phyloP scores from a whole-genome alignment of 2,113 vertebrate species.

The Sula dactylatra region DNA sequence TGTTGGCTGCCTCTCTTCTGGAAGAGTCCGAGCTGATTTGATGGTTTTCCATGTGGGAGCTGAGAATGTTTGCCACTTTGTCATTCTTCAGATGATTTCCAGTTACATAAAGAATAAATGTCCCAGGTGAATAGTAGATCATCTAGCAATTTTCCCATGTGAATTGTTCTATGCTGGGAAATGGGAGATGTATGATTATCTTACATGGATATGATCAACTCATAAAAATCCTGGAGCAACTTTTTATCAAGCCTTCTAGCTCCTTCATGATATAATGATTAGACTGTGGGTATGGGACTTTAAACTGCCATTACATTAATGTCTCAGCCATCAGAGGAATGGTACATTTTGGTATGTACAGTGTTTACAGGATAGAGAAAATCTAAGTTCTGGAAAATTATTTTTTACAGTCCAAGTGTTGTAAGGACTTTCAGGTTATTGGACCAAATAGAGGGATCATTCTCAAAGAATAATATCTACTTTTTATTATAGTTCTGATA shows the following conservation, averaged over 20 bases:
- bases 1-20: neutral
- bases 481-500: neutral
- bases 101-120: neutral
- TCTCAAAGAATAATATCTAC: neutral
- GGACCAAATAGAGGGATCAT: neutral
- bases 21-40: neutral
- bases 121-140: neutral
- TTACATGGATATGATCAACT: neutral
- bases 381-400: neutral
- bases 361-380: neutral
- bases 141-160: neutral
- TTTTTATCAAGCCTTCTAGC: neutral
- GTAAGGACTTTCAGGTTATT: neutral
- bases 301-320: neutral
- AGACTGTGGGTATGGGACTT: neutral
- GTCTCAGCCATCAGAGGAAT: neutral
- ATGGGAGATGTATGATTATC: neutral
- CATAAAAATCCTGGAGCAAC: neutral
- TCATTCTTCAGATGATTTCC: neutral
- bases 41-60: neutral
- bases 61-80: neutral
- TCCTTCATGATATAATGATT: neutral
- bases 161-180: neutral
- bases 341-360: neutral
- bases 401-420: neutral